These are phyloP conservation scores for Caiman crocodilus DNA, from an alignment of 2,797 vertebrate species.

Conservation along the genomic window DNA sequence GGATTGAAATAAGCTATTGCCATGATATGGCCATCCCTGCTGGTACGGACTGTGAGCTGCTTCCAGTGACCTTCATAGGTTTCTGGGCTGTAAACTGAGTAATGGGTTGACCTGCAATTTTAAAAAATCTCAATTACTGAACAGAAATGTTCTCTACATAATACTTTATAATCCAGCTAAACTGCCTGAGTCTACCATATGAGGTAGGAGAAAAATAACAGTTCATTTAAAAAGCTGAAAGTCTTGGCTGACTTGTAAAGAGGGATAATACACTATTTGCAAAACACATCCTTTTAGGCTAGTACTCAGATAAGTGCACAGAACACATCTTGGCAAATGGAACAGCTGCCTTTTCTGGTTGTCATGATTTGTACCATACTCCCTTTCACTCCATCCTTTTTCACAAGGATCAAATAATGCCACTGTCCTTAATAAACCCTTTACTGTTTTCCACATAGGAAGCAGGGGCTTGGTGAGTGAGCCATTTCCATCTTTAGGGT, in stretches of 20 bases:
- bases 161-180: neutral
- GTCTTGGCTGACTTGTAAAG: no score
- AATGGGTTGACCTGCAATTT: slow-evolving; percentile 88
- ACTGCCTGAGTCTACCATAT: neutral
- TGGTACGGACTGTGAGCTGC: slow-evolving; percentile 95
- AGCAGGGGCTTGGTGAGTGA: neutral
- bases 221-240: no score
- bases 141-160: neutral
- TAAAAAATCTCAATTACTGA: slow-evolving; percentile 10
- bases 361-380: neutral
- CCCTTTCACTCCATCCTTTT: neutral
- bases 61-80: slow-evolving; percentile 97
- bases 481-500: neutral
- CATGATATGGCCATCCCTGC: slow-evolving; percentile 90
- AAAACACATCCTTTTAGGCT: neutral
- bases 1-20: slow-evolving; percentile 95
- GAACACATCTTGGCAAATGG: neutral
- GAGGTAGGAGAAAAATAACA: neutral
- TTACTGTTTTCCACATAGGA: neutral
- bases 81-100: slow-evolving; percentile 93
- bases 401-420: neutral
- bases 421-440: neutral
- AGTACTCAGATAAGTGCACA: neutral
- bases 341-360: neutral
- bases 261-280: no score